Conservation (phyloP, 2,113 vertebrate genomes). For the Holacanthus passer region DNA sequence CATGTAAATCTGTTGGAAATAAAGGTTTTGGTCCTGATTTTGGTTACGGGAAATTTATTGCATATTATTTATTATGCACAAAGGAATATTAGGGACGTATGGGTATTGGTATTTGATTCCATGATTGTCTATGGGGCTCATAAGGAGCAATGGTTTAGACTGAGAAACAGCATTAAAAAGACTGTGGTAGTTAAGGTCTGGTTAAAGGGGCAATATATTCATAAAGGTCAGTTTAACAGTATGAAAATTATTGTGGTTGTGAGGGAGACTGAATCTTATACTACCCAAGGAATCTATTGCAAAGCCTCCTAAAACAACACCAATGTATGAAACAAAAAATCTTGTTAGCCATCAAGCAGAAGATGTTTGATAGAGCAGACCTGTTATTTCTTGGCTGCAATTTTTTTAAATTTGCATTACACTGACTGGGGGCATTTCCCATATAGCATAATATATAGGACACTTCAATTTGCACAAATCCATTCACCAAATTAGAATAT, state of each 20-base stretch:
- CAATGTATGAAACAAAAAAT: neutral
- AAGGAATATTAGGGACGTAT: neutral
- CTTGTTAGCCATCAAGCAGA: neutral
- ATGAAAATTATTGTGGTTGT: accelerated
- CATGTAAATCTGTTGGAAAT: conserved; percentile 76
- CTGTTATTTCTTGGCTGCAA: neutral
- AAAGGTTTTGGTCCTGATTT: conserved; percentile 75
- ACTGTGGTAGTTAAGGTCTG: neutral
- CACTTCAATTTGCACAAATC: neutral
- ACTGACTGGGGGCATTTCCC: neutral
- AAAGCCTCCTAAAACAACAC: neutral
- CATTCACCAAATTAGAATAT: neutral
- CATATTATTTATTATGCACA: conserved; percentile 11
- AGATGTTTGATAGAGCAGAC: no score
- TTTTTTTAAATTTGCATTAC: neutral
- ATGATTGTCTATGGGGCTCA: neutral
- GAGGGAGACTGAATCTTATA: neutral
- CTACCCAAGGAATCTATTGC: no score
- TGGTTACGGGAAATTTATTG: conserved; percentile 31
- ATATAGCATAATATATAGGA: neutral
- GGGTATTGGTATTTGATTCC: neutral
- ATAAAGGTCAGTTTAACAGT: neutral
- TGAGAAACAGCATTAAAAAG: neutral
- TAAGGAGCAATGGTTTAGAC: neutral
- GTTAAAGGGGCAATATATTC: neutral